Conservation (phyloP, 2,888 invertebrate species). For the Drosophila limbata region DNA sequence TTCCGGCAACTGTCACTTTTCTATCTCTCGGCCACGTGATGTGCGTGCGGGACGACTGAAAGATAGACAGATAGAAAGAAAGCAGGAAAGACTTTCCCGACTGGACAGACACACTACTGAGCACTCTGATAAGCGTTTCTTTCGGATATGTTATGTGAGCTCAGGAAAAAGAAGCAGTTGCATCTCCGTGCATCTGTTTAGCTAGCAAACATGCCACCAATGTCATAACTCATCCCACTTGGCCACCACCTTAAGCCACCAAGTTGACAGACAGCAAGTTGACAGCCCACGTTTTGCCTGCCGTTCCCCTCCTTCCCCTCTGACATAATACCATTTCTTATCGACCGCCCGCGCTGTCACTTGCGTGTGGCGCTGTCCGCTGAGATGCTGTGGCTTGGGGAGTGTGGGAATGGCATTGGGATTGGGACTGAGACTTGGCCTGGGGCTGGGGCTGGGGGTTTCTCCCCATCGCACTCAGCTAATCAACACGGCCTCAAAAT, state of each 20-base stretch:
- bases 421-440: neutral
- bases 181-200: slow-evolving; percentile 67
- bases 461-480: slow-evolving; percentile 65
- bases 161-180: slow-evolving; percentile 34
- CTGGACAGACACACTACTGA: slow-evolving; percentile 41
- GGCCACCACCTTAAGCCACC: slow-evolving; percentile 58
- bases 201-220: slow-evolving; percentile 35
- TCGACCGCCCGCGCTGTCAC: slow-evolving; percentile 66
- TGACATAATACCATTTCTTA: slow-evolving; percentile 67
- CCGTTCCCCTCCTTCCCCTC: neutral
- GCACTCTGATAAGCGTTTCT: slow-evolving; percentile 45
- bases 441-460: neutral
- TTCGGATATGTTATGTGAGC: slow-evolving; percentile 28
- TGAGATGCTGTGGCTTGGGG: slow-evolving; percentile 32
- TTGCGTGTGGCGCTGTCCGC: slow-evolving; percentile 48
- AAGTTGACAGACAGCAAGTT: slow-evolving; percentile 74
- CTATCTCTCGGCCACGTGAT: slow-evolving; percentile 67
- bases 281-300: slow-evolving; percentile 62
- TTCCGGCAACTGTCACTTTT: slow-evolving; percentile 81
- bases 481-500: slow-evolving; percentile 77
- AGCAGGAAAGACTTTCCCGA: slow-evolving; percentile 71
- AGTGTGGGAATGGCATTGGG: slow-evolving; percentile 2
- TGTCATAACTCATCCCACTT: slow-evolving; percentile 62
- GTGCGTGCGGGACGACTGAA: slow-evolving; percentile 56
- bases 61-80: slow-evolving; percentile 22